Evolutionary conservation across 2,113 vertebrate genomes (phyloP).

Genomic region (Equus przewalskii): DNA sequence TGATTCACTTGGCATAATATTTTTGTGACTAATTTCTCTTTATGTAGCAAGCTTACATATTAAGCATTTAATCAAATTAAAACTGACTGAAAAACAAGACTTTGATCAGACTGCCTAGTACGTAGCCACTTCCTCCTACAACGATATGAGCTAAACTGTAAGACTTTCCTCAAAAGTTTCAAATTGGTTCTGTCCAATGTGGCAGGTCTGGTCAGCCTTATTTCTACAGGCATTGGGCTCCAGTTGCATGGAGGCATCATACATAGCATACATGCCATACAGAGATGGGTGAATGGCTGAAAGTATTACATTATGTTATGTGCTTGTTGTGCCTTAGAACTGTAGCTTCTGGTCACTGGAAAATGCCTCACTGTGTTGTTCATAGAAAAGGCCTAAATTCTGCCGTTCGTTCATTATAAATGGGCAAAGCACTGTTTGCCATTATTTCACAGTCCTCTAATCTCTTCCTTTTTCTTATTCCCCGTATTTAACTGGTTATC

Average conservation of each 20-base stretch:
- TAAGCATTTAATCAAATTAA: background rate
- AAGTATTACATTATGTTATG: background rate
- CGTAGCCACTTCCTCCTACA: background rate
- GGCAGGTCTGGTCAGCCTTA: background rate
- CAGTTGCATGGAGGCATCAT: background rate
- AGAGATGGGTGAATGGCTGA: background rate
- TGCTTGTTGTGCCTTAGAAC: background rate
- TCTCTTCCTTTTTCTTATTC: background rate
- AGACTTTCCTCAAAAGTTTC: background rate
- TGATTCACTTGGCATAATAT: background rate
- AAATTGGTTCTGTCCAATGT: background rate
- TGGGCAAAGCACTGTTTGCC: background rate
- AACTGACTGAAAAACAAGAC: background rate
- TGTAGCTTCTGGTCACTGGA: background rate
- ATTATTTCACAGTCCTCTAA: background rate
- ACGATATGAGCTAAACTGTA: background rate
- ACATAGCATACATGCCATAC: too few relatives aligned
- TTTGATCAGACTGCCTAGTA: background rate
- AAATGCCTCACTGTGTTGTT: background rate
- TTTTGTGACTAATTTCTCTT: background rate
- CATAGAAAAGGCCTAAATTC: background rate
- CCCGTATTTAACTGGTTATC: background rate
- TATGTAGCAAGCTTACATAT: background rate
- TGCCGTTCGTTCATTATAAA: background rate
- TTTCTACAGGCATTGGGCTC: background rate